Evolutionary conservation across 2,113 vertebrate species (phyloP), one percentile per base, ranked within the genome.

Genomic region (Sisor rabdophorus): DNA sequence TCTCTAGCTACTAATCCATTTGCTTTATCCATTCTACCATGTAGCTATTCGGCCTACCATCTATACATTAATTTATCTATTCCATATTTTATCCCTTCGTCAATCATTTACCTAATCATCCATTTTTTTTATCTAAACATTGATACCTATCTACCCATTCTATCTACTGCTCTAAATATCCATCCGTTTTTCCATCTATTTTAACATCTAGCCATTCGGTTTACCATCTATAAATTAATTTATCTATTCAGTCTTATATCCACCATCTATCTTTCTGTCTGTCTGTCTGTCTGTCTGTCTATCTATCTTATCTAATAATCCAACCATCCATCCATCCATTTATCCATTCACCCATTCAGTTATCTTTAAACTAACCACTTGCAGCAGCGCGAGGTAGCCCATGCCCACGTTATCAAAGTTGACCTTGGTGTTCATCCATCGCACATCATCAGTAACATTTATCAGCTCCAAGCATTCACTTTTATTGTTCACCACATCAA

Each of bases 331-430:
- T 28, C 52, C 48, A 20, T 71, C 48, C 6, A 53, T 40, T 8
- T 26, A 28, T 32, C 26, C 13, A 36, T 48, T 15, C 0, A 9
- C 22, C 20, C 52, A 63, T 50, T 4, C 44, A 36, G 48, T 17
- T 8, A 26, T 13, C 8, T 59, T 40, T 48, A 1, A 75, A 65
- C 96, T 78, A 82, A 99, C 97, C 95, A 99, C 95, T 89, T 99
- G 96, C 70, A 99, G 89, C 78, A 98, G 88, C 1, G 97, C 95
- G 76, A 98, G 92, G 86, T 97, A 99, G 48, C 95, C 97, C 85
- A 97, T 90, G 56, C 93, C 95, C 78, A 98, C 97, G 0, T 95
- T 98, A 91, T 99, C 97, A 0, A 88, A 98, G 90, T 94, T 98
- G 86, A 99, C 91, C 80, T 96, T 97, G 59, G 90, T 48, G 0